Evolutionary conservation across 1,140 invertebrate species (phyloP).

Genomic region (Lasaia peninsularis): DNA sequence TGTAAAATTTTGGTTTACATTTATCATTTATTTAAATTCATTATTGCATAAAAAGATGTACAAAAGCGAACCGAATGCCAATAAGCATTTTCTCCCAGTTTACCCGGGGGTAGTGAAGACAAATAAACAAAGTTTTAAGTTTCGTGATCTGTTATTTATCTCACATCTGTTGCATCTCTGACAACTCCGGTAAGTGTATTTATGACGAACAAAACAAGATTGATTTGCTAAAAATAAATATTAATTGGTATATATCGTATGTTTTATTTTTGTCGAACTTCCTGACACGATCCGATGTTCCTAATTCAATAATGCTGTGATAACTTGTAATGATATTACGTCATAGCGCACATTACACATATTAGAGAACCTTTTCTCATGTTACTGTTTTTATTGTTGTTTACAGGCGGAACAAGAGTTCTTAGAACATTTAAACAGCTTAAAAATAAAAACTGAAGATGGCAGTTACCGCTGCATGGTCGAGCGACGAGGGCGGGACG

Average conservation of each 20-base stretch:
- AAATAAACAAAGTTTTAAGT: not conserved
- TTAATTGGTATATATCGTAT: constrained; percentile 4
- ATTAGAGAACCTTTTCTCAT: not conserved
- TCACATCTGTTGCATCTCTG: not conserved
- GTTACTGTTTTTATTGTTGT: constrained; percentile 4
- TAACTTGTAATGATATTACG: not conserved
- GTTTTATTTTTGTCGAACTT: constrained; percentile 19
- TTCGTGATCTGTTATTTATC: not conserved
- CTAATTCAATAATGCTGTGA: too few species aligned
- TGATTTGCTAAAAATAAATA: constrained; percentile 4
- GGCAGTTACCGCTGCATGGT: constrained; percentile 50
- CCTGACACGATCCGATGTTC: not conserved
- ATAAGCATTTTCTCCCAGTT: too few species aligned
- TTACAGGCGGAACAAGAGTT: constrained; percentile 68
- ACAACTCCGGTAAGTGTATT: constrained; percentile 20
- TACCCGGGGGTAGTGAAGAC: too few species aligned
- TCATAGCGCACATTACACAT: not conserved
- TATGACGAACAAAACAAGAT: constrained; percentile 16
- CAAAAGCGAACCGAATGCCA: too few species aligned
- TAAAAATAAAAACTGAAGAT: constrained; percentile 62
- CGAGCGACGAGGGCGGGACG: constrained; percentile 54
- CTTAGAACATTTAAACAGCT: constrained; percentile 57
- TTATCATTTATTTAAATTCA: too few species aligned
- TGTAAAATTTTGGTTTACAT: too few species aligned
- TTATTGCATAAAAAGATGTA: too few species aligned